These are phyloP conservation scores for Synaphobranchus kaupii DNA, from an alignment of 2,797 vertebrate genomes.

Conservation along the genomic window DNA sequence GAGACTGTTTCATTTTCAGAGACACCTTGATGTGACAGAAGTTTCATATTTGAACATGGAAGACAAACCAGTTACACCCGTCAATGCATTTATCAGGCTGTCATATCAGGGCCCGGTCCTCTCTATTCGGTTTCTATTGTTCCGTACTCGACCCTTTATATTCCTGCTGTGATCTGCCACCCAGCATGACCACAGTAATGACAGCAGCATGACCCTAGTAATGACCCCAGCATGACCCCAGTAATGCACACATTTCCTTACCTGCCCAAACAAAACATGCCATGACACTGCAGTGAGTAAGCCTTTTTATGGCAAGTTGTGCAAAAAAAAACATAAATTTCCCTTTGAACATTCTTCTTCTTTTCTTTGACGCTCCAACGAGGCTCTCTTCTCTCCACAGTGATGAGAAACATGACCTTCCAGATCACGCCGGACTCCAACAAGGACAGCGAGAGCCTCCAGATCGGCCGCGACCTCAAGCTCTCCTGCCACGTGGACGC, in stretches of 20 bases:
- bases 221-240: background rate
- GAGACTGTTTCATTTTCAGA: background rate
- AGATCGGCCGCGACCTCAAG: constrained; percentile 96
- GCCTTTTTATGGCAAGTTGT: background rate
- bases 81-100: background rate
- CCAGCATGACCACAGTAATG: background rate
- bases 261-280: background rate
- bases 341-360: background rate
- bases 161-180: background rate
- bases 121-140: background rate
- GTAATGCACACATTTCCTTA: background rate
- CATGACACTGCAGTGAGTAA: background rate
- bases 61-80: constrained; percentile 19
- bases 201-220: background rate
- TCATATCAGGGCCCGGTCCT: background rate
- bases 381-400: constrained; percentile 57
- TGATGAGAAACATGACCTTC: constrained; percentile 92
- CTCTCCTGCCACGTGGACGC: constrained; percentile 95
- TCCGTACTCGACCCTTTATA: background rate
- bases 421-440: constrained; percentile 97
- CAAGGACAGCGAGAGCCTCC: constrained; percentile 96
- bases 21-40: constrained; percentile 24
- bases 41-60: constrained; percentile 28
- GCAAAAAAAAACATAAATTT: background rate
- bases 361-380: background rate